Conservation (phyloP, 2,888 invertebrate species). For the Minunthozetes semirufus region DNA sequence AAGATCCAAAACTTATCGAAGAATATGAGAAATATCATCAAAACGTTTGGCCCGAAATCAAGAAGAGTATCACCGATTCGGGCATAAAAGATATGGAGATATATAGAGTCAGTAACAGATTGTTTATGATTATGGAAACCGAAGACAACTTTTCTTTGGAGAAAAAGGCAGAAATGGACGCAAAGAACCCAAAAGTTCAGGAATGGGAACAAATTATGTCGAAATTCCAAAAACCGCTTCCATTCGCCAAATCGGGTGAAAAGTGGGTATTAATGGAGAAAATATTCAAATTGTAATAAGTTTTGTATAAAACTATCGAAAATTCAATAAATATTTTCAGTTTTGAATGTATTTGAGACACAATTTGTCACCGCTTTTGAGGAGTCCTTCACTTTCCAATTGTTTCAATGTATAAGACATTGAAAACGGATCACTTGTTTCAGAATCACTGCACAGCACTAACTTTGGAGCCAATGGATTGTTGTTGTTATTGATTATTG, state of each 20-base stretch:
- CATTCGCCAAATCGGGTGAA: slow-evolving; percentile 2
- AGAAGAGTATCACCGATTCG: neutral
- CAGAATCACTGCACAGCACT: neutral
- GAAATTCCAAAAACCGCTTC: neutral
- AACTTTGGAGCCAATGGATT: slow-evolving; percentile 28
- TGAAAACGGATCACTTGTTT: neutral
- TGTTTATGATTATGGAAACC: slow-evolving; percentile 26
- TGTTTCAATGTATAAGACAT: neutral
- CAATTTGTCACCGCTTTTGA: slow-evolving; percentile 12
- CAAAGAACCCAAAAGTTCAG: slow-evolving; percentile 13
- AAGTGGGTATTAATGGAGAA: slow-evolving; percentile 16
- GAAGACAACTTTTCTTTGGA: slow-evolving; percentile 18
- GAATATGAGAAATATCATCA: slow-evolving; percentile 21
- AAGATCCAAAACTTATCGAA: neutral
- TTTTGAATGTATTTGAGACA: slow-evolving; percentile 11
- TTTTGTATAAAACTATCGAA: neutral
- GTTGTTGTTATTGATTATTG: slow-evolving; percentile 35
- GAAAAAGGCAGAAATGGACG: slow-evolving; percentile 11
- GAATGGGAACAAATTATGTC: slow-evolving; percentile 16
- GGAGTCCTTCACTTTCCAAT: neutral
- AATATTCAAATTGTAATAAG: slow-evolving; percentile 1
- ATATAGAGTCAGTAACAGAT: neutral
- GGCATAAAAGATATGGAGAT: slow-evolving; percentile 8
- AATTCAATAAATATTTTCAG: neutral
- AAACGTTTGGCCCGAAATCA: slow-evolving; percentile 24